Evolutionary conservation across 2,113 vertebrate genomes (phyloP).

Genomic region (Thamnaconus septentrionalis): DNA sequence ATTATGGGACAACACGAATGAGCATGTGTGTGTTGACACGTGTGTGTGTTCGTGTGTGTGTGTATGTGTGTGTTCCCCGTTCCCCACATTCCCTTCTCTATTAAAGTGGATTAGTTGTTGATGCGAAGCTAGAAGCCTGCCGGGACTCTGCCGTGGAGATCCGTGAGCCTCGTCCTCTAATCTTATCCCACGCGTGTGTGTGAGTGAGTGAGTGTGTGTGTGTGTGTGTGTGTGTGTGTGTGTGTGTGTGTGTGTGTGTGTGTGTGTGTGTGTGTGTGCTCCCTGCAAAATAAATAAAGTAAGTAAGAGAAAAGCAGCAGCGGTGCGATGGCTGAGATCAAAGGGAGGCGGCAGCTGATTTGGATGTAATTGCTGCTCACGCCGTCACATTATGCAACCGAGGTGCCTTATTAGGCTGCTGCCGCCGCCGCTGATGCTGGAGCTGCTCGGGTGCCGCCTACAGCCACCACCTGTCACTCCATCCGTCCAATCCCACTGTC

Average conservation of each 20-base stretch:
- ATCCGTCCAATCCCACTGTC: not conserved
- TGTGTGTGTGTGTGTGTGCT: slow-evolving; percentile 11
- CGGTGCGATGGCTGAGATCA: slow-evolving; percentile 58
- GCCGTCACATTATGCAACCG: slow-evolving; percentile 69
- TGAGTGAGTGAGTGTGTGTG: not conserved
- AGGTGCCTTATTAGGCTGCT: slow-evolving; percentile 63
- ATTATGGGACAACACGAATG: too few relatives aligned
- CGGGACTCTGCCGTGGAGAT: slow-evolving; percentile 59
- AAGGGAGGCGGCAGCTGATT: slow-evolving; percentile 53
- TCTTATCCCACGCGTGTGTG: slow-evolving; percentile 39
- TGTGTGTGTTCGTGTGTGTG: too few relatives aligned
- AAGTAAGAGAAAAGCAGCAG: slow-evolving; percentile 17
- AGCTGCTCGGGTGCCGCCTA: slow-evolving; percentile 30
- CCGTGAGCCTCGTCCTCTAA: slow-evolving; percentile 50
- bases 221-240: slow-evolving; percentile 20
- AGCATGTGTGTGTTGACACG: too few relatives aligned
- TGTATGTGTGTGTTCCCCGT: slow-evolving; percentile 34
- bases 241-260: slow-evolving; percentile 14
- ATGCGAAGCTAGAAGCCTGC: slow-evolving; percentile 44
- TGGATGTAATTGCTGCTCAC: slow-evolving; percentile 72
- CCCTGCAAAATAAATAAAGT: not conserved
- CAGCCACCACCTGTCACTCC: slow-evolving; percentile 1
- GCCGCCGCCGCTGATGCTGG: slow-evolving; percentile 26
- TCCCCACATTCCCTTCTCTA: slow-evolving; percentile 53
- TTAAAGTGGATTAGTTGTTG: slow-evolving; percentile 67